Base-by-base conservation (phyloP, 2,888 invertebrate species). In the Pandemis cinnamomeana region DNA sequence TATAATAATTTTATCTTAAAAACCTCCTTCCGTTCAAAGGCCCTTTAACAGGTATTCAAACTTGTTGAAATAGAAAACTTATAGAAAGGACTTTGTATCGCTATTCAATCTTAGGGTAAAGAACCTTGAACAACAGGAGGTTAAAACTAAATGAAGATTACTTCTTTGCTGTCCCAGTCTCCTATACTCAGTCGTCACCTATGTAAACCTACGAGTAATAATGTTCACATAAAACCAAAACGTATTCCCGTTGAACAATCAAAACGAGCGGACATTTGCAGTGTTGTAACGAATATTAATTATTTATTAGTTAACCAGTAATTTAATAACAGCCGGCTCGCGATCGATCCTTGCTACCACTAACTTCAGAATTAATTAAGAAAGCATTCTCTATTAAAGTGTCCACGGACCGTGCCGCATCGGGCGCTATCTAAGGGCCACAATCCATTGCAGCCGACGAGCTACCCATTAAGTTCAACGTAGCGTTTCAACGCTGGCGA, bases 331-430 rank as follows among this genome's bases (percentile, higher is more conserved):
- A 55, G 48, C 44, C 20, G 10, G 7, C 48, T 10, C 15, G 58
- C 42, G 48, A 69, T 73, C 58, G 53, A 60, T 74, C 44, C 41
- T 42, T n/a, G 13, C 20, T 61, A 55, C 68, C 64, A 58, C 68
- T 60, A 27, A 64, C 15, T 67, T 67, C 71, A 67, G 51, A 67
- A 74, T 71, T 73, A 61, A 74, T 71, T 70, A 74, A 71, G 71
- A 71, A 62, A 61, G 61, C 61, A 48, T 67, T 71, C 44, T 53
- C 53, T 74, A 74, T 67, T 71, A 71, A 72, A 73, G 74, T 67
- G 71, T 62, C 55, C 62, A 67, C 44, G 70, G 27, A 60, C 13
- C 66, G 66, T 70, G 36, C 61, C 53, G 7, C 20, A 42, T 5
- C 63, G 67, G 67, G 53, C 42, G 27, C 55, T 51, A 60, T 53